Percentiles rank a stretch among this genome's conserved stretches.
Conservation (phyloP, 2,888 invertebrate genomes). For the Cistogaster globosa region DNA sequence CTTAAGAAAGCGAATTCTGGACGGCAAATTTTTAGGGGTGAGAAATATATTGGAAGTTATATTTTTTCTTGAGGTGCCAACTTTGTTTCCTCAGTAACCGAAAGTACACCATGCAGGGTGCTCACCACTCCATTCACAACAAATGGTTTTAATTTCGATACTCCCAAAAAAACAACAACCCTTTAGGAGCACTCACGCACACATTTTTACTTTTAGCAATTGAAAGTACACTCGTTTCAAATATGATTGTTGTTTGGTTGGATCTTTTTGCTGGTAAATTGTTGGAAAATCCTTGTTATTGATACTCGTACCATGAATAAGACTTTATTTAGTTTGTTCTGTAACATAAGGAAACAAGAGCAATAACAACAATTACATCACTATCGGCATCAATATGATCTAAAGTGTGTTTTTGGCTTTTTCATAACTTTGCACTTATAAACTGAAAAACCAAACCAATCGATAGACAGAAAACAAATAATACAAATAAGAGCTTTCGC, state of each 20-base stretch:
- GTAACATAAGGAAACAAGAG: constrained; percentile 19
- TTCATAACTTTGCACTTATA: constrained; percentile 63
- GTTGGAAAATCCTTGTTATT: constrained; percentile 41
- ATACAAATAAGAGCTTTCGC: background rate
- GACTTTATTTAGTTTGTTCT: constrained; percentile 35
- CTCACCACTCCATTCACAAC: too few species aligned
- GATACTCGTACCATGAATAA: constrained; percentile 20
- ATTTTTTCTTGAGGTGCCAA: too few species aligned
- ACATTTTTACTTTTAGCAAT: constrained; percentile 6
- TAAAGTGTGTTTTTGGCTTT: constrained; percentile 67
- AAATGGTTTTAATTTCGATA: too few species aligned
- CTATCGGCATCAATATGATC: constrained; percentile 60
- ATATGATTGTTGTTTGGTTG: constrained; percentile 43
- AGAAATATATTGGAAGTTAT: too few species aligned
- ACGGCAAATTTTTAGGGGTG: too few species aligned
- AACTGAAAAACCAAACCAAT: constrained; percentile 44
- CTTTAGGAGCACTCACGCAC: background rate
- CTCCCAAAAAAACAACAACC: too few species aligned
- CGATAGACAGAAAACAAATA: constrained; percentile 15
- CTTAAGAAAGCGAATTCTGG: too few species aligned
- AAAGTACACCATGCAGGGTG: too few species aligned
- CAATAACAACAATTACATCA: constrained; percentile 39
- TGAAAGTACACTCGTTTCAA: constrained; percentile 46
- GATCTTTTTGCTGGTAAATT: constrained; percentile 16
- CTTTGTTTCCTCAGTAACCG: too few species aligned